Evolutionary conservation across 2,888 invertebrate genomes (phyloP), one percentile per base, ranked within the genome.

Genomic region (Nomada ruficornis): DNA sequence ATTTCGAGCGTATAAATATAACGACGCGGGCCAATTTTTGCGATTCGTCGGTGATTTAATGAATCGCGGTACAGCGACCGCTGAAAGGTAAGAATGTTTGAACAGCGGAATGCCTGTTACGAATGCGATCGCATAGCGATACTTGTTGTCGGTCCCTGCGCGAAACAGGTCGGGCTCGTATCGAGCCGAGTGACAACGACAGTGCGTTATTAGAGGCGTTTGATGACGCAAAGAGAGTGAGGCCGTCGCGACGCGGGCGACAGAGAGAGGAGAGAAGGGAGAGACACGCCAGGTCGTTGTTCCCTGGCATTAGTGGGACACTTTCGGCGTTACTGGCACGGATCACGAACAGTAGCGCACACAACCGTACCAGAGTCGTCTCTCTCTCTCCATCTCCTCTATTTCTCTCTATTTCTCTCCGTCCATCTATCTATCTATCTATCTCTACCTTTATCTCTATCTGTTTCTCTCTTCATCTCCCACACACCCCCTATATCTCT

Each of bases 271-370:
- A 60, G 59, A 44, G 76, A 68, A 69, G 76, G 78, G 85, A 77
- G 86, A 80, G 81, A 78, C 80, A 79, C 11, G 87, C 86, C 90
- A 89, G 91, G 91, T 91, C 91, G 90, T 91, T 91, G 91, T 87
- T 88, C 91, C 84, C 88, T 85, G 60, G 86, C 84, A 87, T 89
- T 91, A 91, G 91, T 91, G 88, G 91, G 83, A 83, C 91, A 91
- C 91, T 91, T 91, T 91, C 91, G 90, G 91, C 91, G 90, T 90
- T 90, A 89, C 89, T 89, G 90, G 88, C 90, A 89, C 86, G 87
- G 87, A 89, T 90, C 86, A 85, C 83, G 87, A 87, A 83, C 79
- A 76, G 76, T 78, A 76, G 54, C 88, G 72, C 69, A 60, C 84
- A 77, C 64, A 11, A 26, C 26, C 70, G 36, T 20, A 47, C 44